phyloP scores from a whole-genome alignment of 2,888 invertebrate genomes.

The Pammene aurita region DNA sequence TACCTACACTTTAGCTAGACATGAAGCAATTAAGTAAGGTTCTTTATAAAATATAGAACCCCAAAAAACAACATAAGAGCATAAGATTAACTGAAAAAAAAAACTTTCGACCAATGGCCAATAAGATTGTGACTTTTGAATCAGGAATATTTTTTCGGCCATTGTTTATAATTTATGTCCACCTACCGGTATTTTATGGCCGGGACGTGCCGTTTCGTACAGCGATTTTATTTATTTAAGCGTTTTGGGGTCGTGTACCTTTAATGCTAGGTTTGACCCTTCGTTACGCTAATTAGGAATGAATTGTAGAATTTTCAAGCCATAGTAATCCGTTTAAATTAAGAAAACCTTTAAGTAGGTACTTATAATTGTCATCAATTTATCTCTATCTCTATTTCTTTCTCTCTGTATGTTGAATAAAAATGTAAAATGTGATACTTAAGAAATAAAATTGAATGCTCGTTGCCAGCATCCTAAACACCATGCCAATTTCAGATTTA shows the following conservation, averaged over 20 bases:
- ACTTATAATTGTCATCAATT: too few species aligned
- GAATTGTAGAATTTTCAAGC: not conserved
- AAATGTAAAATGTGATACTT: too few species aligned
- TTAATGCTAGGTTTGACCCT: not conserved
- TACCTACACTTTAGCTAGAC: too few species aligned
- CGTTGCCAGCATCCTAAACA: too few species aligned
- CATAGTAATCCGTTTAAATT: not conserved
- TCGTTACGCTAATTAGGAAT: conserved; percentile 12
- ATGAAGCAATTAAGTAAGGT: too few species aligned
- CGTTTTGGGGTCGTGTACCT: conserved; percentile 33
- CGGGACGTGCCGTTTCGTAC: conserved; percentile 36
- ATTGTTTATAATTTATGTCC: conserved; percentile 33
- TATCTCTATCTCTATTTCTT: too few species aligned
- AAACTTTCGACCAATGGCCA: conserved; percentile 1
- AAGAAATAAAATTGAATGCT: too few species aligned
- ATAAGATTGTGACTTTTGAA: conserved; percentile 24
- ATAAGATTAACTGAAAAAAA: conserved; percentile 15
- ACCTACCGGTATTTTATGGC: conserved; percentile 36
- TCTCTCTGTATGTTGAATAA: too few species aligned
- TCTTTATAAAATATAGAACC: too few species aligned
- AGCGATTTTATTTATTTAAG: conserved; percentile 31
- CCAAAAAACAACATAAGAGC: not conserved
- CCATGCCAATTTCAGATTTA: too few species aligned
- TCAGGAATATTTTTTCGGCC: conserved; percentile 25
- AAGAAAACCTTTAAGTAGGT: too few species aligned